Evolutionary conservation across 2,888 invertebrate genomes (phyloP).

Genomic region (Aphodius granarius): DNA sequence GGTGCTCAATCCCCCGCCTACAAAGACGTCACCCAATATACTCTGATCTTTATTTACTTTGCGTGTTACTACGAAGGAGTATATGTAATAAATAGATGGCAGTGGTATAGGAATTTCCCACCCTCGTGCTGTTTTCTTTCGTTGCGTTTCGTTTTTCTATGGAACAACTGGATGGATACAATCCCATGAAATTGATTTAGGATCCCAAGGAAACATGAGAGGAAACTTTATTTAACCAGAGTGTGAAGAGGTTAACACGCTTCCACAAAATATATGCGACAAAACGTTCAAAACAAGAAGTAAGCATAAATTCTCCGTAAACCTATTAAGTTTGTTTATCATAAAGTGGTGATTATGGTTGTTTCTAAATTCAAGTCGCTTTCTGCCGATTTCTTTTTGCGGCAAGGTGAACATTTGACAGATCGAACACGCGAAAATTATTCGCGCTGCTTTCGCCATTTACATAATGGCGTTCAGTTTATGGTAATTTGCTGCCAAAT

Average conservation of each 20-base stretch:
- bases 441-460: conserved; percentile 4
- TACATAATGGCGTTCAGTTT: conserved; percentile 23
- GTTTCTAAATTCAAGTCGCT: background rate
- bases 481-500: conserved; percentile 14
- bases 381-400: background rate
- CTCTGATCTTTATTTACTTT: conserved; percentile 7
- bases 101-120: background rate
- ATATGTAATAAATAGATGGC: conserved; percentile 10
- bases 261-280: too few relatives aligned
- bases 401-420: background rate
- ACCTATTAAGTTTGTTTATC: background rate
- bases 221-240: too few relatives aligned
- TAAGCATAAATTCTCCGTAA: background rate
- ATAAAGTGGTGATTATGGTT: background rate
- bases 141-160: background rate
- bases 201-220: background rate
- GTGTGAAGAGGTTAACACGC: too few relatives aligned
- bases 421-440: conserved; percentile 7
- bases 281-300: background rate
- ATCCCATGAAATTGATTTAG: background rate
- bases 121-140: too few relatives aligned
- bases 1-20: background rate
- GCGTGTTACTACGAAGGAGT: background rate
- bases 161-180: background rate
- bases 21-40: background rate